These are phyloP conservation scores for Enoplosus armatus DNA, from an alignment of 2,797 vertebrate species.

Conservation along the genomic window DNA sequence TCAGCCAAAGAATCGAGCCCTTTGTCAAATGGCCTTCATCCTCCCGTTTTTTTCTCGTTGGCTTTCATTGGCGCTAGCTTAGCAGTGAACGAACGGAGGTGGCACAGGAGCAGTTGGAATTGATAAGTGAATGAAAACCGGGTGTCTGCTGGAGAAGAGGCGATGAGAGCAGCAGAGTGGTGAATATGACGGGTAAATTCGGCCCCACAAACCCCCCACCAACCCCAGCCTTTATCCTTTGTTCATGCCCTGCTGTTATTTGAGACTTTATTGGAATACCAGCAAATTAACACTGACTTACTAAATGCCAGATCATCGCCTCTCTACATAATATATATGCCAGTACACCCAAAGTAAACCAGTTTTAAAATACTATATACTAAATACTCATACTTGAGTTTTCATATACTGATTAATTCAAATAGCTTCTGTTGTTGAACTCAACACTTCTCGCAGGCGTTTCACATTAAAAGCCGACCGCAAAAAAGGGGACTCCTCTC, in stretches of 20 bases:
- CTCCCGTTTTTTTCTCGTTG: neutral
- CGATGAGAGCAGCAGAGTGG: neutral
- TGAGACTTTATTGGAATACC: neutral
- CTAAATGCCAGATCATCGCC: neutral
- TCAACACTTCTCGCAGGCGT: neutral
- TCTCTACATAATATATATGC: no score
- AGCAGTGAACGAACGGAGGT: no score
- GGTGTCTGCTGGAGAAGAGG: no score
- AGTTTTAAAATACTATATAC: no score
- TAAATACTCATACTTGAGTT: no score
- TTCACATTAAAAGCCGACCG: constrained; percentile 1
- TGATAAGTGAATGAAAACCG: no score
- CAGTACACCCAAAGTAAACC: no score
- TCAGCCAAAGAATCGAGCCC: neutral
- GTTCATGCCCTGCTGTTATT: neutral
- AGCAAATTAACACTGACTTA: neutral
- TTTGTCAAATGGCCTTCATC: neutral
- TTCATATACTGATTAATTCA: neutral
- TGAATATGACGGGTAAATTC: neutral
- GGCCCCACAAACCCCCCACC: neutral
- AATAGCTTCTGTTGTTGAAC: neutral
- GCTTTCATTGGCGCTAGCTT: neutral
- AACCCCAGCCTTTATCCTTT: neutral
- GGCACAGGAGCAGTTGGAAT: neutral
- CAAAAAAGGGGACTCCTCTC: neutral